Base-by-base conservation (phyloP, 2,797 vertebrate species). In the Carcharodon carcharias region DNA sequence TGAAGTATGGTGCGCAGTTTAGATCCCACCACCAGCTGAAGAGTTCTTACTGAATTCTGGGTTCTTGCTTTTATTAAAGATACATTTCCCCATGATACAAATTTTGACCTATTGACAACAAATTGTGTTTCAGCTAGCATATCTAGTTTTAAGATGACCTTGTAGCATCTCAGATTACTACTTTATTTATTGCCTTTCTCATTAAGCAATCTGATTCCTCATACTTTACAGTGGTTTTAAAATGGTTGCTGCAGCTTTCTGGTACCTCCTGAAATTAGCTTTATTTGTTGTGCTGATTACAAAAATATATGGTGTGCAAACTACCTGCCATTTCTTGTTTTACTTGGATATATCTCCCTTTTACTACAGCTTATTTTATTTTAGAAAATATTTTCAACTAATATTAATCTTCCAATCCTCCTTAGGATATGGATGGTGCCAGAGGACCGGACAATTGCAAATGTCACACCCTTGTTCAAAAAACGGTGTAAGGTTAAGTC, bases 201-300 rank as follows among this genome's bases (percentile, higher is more conserved):
- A 58, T 58, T 89, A 54, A 88, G 87, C 28, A 89, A 56, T 89
- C 87, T 89, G 87, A 89, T 89, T 80, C 77, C n/a, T 80, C 21
- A 89, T 56, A 14, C 87, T 89, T 89, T 89, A 1, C 54, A 58
- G 87, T 58, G 54, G 87, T 58, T 89, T 89, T 4, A 8, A 89
- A 89, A 56, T 89, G 23, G 0, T 89, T 89, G 18, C 54, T 56
- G 50, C 7, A 89, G 28, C 50, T 88, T 56, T 40, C 82, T 89
- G 6, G 23, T 89, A 56, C 26, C 87, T 58, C 87, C 50, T 89
- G 54, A 56, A 58, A 58, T 58, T 23, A 89, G 87, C 4, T 89
- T 89, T 89, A 58, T 31, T 58, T 89, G 85, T 28, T 89, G 7
- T 58, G 16, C 54, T 89, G 54, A 89, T 54, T 56, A 54, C 9